Percentiles rank a stretch among this genome's conserved stretches.
Evolutionary conservation across 37 sponge, comb jelly and placozoan species (phyloP).

Genomic region (Halisarca cf. caerulea): DNA sequence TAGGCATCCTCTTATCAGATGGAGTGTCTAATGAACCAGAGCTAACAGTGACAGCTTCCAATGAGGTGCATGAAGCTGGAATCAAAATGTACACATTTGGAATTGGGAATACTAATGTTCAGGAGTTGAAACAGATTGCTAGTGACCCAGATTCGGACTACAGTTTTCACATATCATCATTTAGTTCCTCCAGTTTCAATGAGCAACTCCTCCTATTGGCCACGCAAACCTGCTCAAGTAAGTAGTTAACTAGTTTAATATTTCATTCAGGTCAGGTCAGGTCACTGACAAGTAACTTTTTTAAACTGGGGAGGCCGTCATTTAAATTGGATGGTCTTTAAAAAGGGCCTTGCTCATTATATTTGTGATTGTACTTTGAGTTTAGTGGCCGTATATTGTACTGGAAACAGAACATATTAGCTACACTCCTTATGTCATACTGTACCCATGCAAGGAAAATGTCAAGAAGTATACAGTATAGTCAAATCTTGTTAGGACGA

Average conservation of each 20-base stretch:
- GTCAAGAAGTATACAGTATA: too few species aligned
- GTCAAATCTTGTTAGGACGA: too few species aligned
- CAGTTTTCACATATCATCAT: background rate
- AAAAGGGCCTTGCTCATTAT: too few species aligned
- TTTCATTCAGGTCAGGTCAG: background rate
- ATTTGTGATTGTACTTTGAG: too few species aligned
- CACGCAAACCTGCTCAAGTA: constrained; percentile 11
- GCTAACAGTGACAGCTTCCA: background rate
- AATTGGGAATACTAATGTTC: constrained; percentile 3
- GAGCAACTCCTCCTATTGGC: background rate
- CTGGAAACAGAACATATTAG: too few species aligned
- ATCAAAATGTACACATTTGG: constrained; percentile 24
- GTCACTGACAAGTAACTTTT: background rate
- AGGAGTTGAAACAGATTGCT: constrained; percentile 10
- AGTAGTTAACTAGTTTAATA: background rate
- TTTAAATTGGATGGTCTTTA: too few species aligned
- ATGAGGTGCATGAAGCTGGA: background rate
- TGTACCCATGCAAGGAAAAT: too few species aligned
- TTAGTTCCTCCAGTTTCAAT: background rate
- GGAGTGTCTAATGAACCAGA: background rate
- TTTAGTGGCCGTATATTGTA: too few species aligned
- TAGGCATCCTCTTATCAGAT: constrained; percentile 10
- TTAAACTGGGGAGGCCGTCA: background rate
- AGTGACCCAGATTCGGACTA: background rate
- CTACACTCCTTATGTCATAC: too few species aligned